These are phyloP conservation scores for Glaucomys volans DNA, from an alignment of 2,113 vertebrate genomes.

Conservation along the genomic window DNA sequence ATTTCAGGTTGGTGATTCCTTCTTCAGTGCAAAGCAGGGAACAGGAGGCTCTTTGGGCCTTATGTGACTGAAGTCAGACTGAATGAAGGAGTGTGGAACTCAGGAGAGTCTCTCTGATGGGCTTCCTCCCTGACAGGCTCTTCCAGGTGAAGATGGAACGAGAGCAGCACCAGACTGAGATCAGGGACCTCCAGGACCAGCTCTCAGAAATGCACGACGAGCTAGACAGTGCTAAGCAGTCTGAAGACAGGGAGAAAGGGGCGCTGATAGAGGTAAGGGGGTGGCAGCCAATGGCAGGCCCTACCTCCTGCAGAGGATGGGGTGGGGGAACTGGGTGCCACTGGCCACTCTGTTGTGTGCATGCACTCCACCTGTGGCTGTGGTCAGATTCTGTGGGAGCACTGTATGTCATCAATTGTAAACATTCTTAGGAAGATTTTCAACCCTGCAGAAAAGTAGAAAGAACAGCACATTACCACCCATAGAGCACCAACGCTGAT, in stretches of 20 bases:
- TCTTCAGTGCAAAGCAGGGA: not conserved
- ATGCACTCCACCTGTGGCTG: not conserved
- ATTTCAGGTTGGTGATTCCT: not conserved
- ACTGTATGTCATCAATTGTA: not conserved
- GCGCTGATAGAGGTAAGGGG: constrained; percentile 91
- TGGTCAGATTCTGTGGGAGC: not conserved
- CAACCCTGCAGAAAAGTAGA: not conserved
- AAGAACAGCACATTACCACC: not conserved
- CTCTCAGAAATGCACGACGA: constrained; percentile 99
- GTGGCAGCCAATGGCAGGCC: not conserved
- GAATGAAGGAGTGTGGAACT: not conserved
- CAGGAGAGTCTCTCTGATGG: not conserved
- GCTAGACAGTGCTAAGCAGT: constrained; percentile 92
- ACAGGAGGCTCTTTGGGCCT: not conserved
- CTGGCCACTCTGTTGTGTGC: not conserved
- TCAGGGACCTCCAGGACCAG: constrained; percentile 98
- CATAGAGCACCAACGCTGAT: not conserved
- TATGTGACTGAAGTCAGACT: not conserved
- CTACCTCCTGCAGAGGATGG: not conserved
- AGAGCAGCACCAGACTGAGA: constrained; percentile 96
- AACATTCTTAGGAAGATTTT: not conserved
- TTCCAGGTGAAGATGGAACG: constrained; percentile 98
- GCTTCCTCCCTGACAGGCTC: constrained; percentile 86
- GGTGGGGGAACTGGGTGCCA: not conserved
- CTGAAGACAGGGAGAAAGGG: constrained; percentile 91